Base-by-base conservation (phyloP, 2,113 vertebrate species). In the Orientallactaga bullata region DNA sequence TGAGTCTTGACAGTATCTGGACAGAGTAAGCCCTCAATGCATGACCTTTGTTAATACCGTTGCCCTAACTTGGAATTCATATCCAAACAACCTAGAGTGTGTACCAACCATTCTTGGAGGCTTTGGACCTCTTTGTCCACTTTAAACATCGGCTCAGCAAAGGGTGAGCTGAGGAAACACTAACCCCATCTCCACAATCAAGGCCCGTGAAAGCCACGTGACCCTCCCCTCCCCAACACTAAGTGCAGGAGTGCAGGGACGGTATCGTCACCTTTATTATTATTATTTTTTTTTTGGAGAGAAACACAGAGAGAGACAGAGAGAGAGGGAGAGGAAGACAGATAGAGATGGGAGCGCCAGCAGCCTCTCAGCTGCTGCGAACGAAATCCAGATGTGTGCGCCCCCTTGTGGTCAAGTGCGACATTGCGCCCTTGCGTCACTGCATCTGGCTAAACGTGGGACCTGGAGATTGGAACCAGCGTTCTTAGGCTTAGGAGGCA, bases 181-280 rank as follows among this genome's bases (percentile, higher is more conserved):
- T 61, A 39, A 60, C 6, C 21, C 21, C 0, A 20, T 1, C 79
- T 28, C 87, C 2, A 7, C 26, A 11, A 0, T 11, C 3, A 1
- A 74, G 23, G 20, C 32, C 30, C n/a, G 16, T 32, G 16, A 60
- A 13, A 51, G 23, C 17, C 65, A 15, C 37, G 26, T 68, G 68
- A 21, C 35, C 86, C 84, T 77, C 61, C 61, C 55, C 76, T 76
- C 30, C 37, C 21, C 4, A 10, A 12, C 15, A 15, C 32, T 65
- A 28, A 24, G 73, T 66, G 47, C 94, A 88, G 32, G 65, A 93
- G 97, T 93, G 58, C 88, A 88, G 51, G 10, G 68, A 97, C 81
- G 69, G 94, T 28, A 81, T 32, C 90, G 79, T 6, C 42, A 47
- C 42, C 42, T 82, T 93, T 95, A 94, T 94, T n/a, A n/a, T n/a